Evolutionary conservation across 2,888 invertebrate species (phyloP).

Genomic region (Eristalis pertinax): DNA sequence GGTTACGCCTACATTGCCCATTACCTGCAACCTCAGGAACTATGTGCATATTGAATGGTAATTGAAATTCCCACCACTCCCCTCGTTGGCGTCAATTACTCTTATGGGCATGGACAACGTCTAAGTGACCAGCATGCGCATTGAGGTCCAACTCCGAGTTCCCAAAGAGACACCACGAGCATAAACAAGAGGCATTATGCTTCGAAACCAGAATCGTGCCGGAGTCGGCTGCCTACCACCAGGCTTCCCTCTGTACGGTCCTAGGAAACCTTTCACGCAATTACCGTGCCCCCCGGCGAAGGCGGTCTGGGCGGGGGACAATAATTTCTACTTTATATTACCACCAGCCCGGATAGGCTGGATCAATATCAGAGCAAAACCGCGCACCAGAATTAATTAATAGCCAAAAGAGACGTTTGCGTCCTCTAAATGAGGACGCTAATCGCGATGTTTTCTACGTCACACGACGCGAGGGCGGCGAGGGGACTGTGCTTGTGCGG

Average conservation of each 20-base stretch:
- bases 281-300: background rate
- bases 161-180: background rate
- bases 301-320: background rate
- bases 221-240: background rate
- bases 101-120: constrained; percentile 45
- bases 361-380: constrained; percentile 14
- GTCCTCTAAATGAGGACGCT: constrained; percentile 21
- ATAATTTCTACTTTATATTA: constrained; percentile 24
- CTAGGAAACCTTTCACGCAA: constrained; percentile 40
- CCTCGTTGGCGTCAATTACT: constrained; percentile 17
- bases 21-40: constrained; percentile 17
- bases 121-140: constrained; percentile 13
- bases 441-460: constrained; percentile 25
- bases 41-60: background rate
- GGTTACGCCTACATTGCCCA: background rate
- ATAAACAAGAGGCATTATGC: background rate
- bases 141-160: constrained; percentile 2
- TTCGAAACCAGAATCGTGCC: constrained; percentile 10
- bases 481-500: background rate
- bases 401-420: constrained; percentile 6
- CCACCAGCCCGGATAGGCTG: background rate
- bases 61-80: constrained; percentile 53
- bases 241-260: background rate
- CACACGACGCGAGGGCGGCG: background rate
- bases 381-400: constrained; percentile 49